Evolutionary conservation across 2,797 vertebrate species (phyloP).

Genomic region (Lemur catta): DNA sequence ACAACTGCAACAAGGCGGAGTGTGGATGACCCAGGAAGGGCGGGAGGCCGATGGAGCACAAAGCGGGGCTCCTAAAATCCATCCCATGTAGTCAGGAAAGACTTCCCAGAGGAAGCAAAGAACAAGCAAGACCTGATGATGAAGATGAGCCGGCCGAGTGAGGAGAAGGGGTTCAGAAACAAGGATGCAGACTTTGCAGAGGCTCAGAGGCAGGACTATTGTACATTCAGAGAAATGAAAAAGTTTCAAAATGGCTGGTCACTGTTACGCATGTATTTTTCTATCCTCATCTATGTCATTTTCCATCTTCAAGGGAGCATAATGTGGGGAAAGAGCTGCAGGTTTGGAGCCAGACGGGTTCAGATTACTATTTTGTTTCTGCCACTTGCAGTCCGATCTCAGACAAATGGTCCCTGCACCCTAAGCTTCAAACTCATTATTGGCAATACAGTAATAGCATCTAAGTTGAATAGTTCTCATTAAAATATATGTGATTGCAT

Average conservation of each 20-base stretch:
- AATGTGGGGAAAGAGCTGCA: not conserved
- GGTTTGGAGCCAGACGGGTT: not conserved
- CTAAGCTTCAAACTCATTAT: not conserved
- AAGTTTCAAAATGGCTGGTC: not conserved
- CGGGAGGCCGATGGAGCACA: not conserved
- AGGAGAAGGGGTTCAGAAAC: not conserved
- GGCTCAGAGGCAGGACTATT: not conserved
- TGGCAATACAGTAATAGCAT: not conserved
- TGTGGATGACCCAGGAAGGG: not conserved
- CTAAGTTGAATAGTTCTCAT: not conserved
- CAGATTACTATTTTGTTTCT: slow-evolving; percentile 10
- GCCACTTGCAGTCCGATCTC: not conserved
- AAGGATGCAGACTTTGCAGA: not conserved
- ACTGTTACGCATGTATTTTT: not conserved
- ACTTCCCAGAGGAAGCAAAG: not conserved
- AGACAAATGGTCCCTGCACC: not conserved
- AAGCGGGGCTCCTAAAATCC: not conserved
- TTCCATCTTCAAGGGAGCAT: not conserved
- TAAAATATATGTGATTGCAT: not conserved
- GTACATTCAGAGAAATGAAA: not conserved
- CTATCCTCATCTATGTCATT: not conserved
- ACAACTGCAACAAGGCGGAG: too few relatives aligned
- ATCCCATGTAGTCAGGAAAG: not conserved
- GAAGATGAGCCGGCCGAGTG: not conserved
- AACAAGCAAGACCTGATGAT: not conserved